phyloP scores from a whole-genome alignment of 2,888 invertebrate species.

The Hirtodrosophila histrioides region DNA sequence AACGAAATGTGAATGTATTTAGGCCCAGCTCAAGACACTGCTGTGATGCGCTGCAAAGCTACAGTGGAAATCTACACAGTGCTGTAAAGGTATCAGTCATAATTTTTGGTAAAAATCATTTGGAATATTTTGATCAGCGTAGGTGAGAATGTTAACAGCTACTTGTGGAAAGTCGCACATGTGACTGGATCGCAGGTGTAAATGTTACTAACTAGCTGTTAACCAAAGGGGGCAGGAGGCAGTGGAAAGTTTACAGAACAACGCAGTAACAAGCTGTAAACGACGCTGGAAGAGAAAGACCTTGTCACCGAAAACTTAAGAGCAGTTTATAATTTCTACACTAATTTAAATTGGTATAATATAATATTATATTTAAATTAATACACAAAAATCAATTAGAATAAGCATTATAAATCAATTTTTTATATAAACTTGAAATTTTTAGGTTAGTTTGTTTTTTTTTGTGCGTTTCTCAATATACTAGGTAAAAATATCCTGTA shows the following conservation, averaged over 20 bases:
- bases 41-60: not conserved
- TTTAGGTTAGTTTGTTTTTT: not conserved
- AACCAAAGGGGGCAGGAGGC: slow-evolving; percentile 30
- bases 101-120: not conserved
- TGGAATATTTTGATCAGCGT: slow-evolving; percentile 11
- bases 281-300: too few species aligned
- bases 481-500: not conserved
- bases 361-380: too few species aligned
- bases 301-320: too few species aligned
- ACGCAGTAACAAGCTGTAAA: slow-evolving; percentile 27
- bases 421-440: not conserved
- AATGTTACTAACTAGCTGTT: slow-evolving; percentile 52
- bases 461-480: not conserved
- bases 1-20: slow-evolving; percentile 8
- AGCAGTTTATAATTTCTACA: too few species aligned
- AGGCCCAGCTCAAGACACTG: slow-evolving; percentile 7
- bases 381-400: too few species aligned
- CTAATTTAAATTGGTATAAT: too few species aligned
- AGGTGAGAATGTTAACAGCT: slow-evolving; percentile 9
- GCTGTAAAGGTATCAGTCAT: slow-evolving; percentile 6
- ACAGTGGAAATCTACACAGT: slow-evolving; percentile 26
- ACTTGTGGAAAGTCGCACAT: slow-evolving; percentile 58
- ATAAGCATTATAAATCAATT: too few species aligned
- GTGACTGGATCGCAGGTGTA: slow-evolving; percentile 60
- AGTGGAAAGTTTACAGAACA: not conserved